Percentiles rank a stretch among this genome's conserved stretches.
Evolutionary conservation across 1,140 invertebrate species (phyloP).

Genomic region (Galendromus occidentalis): DNA sequence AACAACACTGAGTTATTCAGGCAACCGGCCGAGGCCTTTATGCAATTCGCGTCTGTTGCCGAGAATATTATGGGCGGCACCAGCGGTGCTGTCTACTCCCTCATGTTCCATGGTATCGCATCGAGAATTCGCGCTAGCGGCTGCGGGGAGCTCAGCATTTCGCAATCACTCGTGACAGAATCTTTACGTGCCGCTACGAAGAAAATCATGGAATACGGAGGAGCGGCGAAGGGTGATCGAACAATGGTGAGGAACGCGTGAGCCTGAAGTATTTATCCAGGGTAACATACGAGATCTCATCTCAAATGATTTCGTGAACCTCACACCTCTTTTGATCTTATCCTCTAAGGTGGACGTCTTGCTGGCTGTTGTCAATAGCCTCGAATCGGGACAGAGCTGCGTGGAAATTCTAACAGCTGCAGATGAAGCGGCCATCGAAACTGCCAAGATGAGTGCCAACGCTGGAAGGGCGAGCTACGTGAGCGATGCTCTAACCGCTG

Average conservation of each 20-base stretch:
- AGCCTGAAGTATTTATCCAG: background rate
- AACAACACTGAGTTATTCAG: background rate
- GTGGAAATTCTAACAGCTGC: slow-evolving; percentile 13
- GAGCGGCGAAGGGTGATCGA: slow-evolving; percentile 47
- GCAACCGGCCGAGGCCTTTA: slow-evolving; percentile 13
- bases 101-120: slow-evolving; percentile 44
- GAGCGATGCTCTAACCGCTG: slow-evolving; percentile 21
- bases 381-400: background rate
- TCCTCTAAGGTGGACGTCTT: background rate
- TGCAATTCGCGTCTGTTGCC: slow-evolving; percentile 27
- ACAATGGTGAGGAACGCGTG: slow-evolving; percentile 38
- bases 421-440: slow-evolving; percentile 29
- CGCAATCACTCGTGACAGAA: slow-evolving; percentile 9
- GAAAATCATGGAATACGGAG: slow-evolving; percentile 46
- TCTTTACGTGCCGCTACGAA: slow-evolving; percentile 33
- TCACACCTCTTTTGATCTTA: background rate
- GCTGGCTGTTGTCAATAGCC: background rate
- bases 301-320: background rate
- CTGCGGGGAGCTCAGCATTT: background rate
- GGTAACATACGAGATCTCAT: background rate
- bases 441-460: slow-evolving; percentile 36
- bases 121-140: slow-evolving; percentile 13
- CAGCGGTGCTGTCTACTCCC: slow-evolving; percentile 45
- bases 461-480: slow-evolving; percentile 33
- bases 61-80: slow-evolving; percentile 47